Evolutionary conservation across 2,113 vertebrate genomes (phyloP).

Genomic region (Ptilonorhynchus violaceus): DNA sequence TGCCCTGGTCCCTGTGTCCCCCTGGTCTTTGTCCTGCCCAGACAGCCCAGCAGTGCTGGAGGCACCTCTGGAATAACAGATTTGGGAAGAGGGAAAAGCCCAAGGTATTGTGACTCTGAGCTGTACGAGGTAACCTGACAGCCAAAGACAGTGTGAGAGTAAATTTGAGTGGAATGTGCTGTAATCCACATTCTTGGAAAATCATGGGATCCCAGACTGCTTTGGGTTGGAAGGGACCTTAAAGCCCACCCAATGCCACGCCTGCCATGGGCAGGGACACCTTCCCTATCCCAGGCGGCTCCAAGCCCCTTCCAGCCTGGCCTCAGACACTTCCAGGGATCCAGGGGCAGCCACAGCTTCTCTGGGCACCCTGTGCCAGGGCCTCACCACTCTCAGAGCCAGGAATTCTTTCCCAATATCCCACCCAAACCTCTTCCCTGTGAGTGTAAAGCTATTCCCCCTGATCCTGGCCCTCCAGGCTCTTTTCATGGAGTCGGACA

Average conservation of each 20-base stretch:
- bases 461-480: not conserved
- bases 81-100: not conserved
- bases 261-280: not conserved
- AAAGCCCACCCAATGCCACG: too few species aligned
- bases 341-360: not conserved
- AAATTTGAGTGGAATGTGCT: not conserved
- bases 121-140: not conserved
- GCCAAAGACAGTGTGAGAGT: not conserved
- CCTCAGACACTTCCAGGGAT: not conserved
- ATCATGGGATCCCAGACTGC: too few species aligned
- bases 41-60: not conserved
- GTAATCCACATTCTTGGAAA: not conserved
- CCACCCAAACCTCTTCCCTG: rapidly evolving
- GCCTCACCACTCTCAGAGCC: not conserved
- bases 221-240: too few species aligned
- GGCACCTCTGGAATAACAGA: not conserved
- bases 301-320: not conserved
- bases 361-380: not conserved
- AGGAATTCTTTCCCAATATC: not conserved
- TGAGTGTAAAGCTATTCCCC: not conserved
- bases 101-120: not conserved
- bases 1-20: not conserved
- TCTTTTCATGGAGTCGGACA: not conserved
- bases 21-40: not conserved
- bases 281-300: rapidly evolving